Evolutionary conservation across 2,113 vertebrate species (phyloP), one percentile per base, ranked within the genome.

Genomic region (Clinocottus analis): DNA sequence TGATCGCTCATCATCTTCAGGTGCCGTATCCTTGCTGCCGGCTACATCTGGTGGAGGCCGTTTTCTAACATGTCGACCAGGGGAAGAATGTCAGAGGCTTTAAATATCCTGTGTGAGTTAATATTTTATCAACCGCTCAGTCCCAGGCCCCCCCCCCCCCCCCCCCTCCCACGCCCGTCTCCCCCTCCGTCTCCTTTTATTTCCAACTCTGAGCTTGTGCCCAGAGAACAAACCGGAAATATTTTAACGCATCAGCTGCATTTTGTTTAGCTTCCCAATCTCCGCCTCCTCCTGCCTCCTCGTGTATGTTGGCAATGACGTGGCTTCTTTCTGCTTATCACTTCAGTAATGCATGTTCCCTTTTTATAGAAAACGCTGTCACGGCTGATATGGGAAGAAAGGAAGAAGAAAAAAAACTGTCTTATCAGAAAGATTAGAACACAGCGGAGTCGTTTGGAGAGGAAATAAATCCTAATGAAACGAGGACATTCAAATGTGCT

Each of bases 111-210:
- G 45, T 16, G 45, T 29, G 49, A 86, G 79, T 93, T 88, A 91
- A 93, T 93, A 93, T 93, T 93, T 93, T 35, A 93, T 92, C 67
- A 85, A 43, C 87, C 63, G 84, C 77, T 88, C 53, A 73, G 73
- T 85, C 65, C 78, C 84, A 61, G 51, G 80, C 70, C 75, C 47
- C 83, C 75, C 72, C 76, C 72, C 76, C 53, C 72, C 53, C 51
- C 37, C 37, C 3, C 37, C 6, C 37, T 7, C 53, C 51, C 6
- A 4, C 37, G n/a, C 37, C 37, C 37, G 1, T 23, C 69, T 60
- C 55, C 60, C 55, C 88, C 78, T 65, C 63, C 47, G 39, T 67
- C n/a, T n/a, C 76, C 53, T 31, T 4, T 31, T 31, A 31, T 3
- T 73, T 71, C 59, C 75, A 81, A 14, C 71, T 80, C 82, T 80